Evolutionary conservation across 1,140 invertebrate species (phyloP).

Genomic region (Hylaeus volcanicus): DNA sequence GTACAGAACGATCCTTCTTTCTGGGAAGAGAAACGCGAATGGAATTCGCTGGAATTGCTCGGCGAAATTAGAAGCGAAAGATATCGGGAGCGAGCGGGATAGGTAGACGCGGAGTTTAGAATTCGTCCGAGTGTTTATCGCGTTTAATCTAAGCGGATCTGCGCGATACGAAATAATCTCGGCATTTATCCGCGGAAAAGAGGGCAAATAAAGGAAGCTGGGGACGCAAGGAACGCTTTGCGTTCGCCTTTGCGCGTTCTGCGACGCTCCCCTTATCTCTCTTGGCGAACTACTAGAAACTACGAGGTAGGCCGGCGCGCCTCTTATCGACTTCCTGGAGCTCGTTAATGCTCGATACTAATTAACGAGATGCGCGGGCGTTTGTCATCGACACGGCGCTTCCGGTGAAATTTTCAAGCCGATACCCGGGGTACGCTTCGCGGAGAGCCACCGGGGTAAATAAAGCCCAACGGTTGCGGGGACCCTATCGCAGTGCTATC

Average conservation of each 20-base stretch:
- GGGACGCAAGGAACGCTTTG: constrained; percentile 17
- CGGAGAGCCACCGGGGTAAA: constrained; percentile 4
- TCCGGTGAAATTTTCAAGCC: constrained; percentile 50
- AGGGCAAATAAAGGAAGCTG: constrained; percentile 25
- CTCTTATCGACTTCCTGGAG: constrained; percentile 50
- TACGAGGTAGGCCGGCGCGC: constrained; percentile 29
- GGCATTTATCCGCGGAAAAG: constrained; percentile 30
- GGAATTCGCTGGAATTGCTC: constrained; percentile 43
- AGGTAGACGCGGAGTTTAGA: background rate
- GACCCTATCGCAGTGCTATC: constrained; percentile 7
- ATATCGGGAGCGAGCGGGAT: background rate
- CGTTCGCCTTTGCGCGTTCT: constrained; percentile 16
- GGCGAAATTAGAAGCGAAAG: constrained; percentile 31
- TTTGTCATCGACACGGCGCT: constrained; percentile 49
- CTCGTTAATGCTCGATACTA: constrained; percentile 55
- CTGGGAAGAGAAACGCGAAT: constrained; percentile 27
- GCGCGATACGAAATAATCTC: constrained; percentile 39
- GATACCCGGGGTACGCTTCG: background rate
- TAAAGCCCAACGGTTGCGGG: background rate
- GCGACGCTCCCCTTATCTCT: constrained; percentile 27
- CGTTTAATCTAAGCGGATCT: constrained; percentile 32
- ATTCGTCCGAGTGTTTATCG: constrained; percentile 36
- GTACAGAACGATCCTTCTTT: background rate
- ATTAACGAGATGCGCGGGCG: constrained; percentile 53
- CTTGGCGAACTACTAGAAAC: constrained; percentile 45